Conservation (phyloP, 1,140 invertebrate species). For the Pollicipes pollicipes region DNA sequence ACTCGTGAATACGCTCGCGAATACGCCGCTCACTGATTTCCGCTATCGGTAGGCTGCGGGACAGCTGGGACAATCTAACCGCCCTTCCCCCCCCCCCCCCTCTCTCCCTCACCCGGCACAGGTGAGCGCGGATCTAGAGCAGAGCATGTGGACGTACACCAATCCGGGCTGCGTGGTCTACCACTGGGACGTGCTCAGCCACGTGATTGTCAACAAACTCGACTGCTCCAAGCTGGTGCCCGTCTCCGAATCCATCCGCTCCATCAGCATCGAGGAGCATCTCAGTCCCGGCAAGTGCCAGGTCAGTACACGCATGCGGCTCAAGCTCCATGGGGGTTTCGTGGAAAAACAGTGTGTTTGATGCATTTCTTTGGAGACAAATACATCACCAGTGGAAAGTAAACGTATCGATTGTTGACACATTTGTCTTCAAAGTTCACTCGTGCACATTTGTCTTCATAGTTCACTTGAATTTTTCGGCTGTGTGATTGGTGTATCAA, state of each 20-base stretch:
- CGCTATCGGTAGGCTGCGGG: no score
- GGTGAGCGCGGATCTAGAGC: conserved; percentile 5
- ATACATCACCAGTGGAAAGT: no score
- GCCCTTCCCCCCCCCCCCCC: no score
- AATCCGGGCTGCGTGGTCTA: conserved; percentile 63
- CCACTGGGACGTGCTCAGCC: conserved; percentile 52
- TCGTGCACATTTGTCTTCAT: no score
- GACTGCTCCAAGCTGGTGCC: conserved; percentile 82
- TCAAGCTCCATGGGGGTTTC: conserved; percentile 15
- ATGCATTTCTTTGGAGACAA: not conserved
- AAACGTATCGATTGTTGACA: no score
- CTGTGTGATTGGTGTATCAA: no score
- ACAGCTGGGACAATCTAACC: no score
- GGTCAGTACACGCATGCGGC: conserved; percentile 34
- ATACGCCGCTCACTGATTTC: no score
- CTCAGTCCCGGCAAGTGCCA: conserved; percentile 58
- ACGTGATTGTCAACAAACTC: conserved; percentile 52
- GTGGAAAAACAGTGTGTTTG: conserved; percentile 17
- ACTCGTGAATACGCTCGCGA: no score
- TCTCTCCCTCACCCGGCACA: no score
- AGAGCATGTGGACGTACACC: conserved; percentile 51
- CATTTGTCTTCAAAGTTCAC: no score
- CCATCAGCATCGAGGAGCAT: conserved; percentile 76
- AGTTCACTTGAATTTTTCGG: no score
- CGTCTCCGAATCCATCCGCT: conserved; percentile 76